phyloP scores from a whole-genome alignment of 2,888 invertebrate genomes.

The Lasioglossum lativentre region DNA sequence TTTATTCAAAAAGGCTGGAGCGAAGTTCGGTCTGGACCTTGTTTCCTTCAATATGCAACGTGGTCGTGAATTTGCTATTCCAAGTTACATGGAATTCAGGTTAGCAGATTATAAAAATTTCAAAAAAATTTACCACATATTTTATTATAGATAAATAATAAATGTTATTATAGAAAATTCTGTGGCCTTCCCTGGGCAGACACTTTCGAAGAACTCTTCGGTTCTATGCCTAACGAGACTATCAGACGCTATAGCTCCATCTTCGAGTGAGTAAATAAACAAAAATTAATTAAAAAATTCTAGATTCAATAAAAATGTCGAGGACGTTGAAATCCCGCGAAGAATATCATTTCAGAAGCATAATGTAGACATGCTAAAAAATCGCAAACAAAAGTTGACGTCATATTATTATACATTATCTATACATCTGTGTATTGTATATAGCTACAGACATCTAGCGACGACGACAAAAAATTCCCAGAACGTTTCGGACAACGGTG shows the following conservation, averaged over 20 bases:
- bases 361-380: background rate
- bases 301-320: background rate
- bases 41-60: constrained; percentile 97
- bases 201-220: constrained; percentile 92
- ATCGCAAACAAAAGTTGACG: background rate
- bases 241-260: constrained; percentile 93
- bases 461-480: background rate
- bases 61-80: constrained; percentile 95
- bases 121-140: no score
- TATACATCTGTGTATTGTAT: no score
- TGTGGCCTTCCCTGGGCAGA: constrained; percentile 93
- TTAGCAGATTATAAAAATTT: constrained; percentile 61
- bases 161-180: constrained; percentile 88
- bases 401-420: no score
- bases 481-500: background rate
- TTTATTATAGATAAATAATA: no score
- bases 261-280: constrained; percentile 88
- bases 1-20: constrained; percentile 93
- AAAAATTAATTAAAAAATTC: background rate
- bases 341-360: background rate
- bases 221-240: constrained; percentile 95
- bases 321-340: background rate
- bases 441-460: no score
- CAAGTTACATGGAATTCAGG: constrained; percentile 96
- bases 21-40: constrained; percentile 94